Evolutionary conservation across 2,797 vertebrate genomes (phyloP).

Genomic region (Florisuga fusca): DNA sequence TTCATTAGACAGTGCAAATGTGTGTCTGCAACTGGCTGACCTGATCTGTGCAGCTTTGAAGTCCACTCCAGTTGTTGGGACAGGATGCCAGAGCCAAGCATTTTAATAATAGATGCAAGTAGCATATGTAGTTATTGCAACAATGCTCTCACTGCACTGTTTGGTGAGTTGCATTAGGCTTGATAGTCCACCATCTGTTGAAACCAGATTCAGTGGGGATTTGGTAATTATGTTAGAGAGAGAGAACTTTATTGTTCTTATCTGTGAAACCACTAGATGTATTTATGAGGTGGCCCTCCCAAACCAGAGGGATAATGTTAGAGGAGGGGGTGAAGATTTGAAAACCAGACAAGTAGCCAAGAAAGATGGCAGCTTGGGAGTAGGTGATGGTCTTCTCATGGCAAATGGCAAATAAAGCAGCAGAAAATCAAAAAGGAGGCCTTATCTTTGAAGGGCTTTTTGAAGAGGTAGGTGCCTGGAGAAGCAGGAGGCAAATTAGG

Average conservation of each 20-base stretch:
- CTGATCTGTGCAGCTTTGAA: background rate
- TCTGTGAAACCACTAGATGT: background rate
- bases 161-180: background rate
- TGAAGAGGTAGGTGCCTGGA: background rate
- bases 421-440: background rate
- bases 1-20: background rate
- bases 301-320: background rate
- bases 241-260: background rate
- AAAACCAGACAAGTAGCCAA: background rate
- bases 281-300: background rate
- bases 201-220: rapidly evolving
- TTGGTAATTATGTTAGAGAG: background rate
- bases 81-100: background rate
- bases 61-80: background rate
- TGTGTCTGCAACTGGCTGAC: background rate
- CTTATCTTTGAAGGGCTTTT: background rate
- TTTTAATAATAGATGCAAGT: background rate
- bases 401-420: background rate
- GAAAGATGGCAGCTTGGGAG: background rate
- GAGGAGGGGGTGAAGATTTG: background rate
- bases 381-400: background rate
- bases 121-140: rapidly evolving
- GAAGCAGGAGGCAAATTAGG: background rate
- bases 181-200: background rate
- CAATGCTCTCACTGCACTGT: background rate